phyloP scores from a whole-genome alignment of 2,113 vertebrate species.

The Psammodynastes pulverulentus region DNA sequence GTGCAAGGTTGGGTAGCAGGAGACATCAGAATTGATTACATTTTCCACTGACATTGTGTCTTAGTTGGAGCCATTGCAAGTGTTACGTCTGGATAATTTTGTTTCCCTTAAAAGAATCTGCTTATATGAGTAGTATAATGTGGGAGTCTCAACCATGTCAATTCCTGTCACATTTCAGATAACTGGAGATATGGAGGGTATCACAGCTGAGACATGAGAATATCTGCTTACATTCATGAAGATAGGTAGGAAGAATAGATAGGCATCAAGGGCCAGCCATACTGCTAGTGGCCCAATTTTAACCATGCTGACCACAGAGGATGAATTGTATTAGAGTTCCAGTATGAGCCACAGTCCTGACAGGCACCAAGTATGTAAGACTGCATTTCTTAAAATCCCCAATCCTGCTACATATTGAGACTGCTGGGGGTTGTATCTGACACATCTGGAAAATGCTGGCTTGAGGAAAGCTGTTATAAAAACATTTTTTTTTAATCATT shows the following conservation, averaged over 20 bases:
- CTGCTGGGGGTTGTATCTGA: not conserved
- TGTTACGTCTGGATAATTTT: not conserved
- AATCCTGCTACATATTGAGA: not conserved
- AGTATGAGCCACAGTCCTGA: not conserved
- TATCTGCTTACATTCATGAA: not conserved
- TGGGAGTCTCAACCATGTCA: not conserved
- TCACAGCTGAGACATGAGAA: not conserved
- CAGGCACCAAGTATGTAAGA: not conserved
- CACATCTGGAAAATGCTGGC: not conserved
- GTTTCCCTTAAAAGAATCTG: not conserved
- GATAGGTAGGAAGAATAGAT: not conserved
- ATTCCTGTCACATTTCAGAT: not conserved
- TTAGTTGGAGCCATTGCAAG: not conserved
- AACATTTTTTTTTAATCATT: not conserved
- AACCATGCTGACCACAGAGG: not conserved
- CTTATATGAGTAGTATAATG: not conserved
- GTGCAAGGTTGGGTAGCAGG: conserved; percentile 10
- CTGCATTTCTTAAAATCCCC: not conserved
- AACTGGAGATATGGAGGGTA: not conserved
- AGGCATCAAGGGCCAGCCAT: not conserved
- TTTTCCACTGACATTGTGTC: not conserved
- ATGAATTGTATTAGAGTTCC: not conserved
- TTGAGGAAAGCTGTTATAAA: not conserved
- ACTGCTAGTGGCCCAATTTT: not conserved
- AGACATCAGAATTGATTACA: not conserved